Evolutionary conservation across 2,113 vertebrate genomes (phyloP).

Genomic region (Engraulis encrasicolus): DNA sequence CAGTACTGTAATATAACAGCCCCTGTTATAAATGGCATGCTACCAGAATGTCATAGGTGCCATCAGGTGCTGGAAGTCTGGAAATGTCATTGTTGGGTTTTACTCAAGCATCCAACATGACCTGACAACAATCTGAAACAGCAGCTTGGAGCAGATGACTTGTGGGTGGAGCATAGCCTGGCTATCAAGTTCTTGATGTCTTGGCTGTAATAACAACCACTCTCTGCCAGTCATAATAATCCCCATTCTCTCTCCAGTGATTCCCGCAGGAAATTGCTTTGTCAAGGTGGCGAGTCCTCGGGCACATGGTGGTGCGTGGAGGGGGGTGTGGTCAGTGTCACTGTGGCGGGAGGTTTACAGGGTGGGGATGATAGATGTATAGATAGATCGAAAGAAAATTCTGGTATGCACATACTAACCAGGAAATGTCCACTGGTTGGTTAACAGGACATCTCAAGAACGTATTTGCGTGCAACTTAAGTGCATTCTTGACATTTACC

Average conservation of each 20-base stretch:
- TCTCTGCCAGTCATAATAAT: not conserved
- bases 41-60: no score
- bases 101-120: not conserved
- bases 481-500: not conserved
- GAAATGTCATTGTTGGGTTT: not conserved
- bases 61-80: no score
- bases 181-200: not conserved
- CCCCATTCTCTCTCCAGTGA: not conserved
- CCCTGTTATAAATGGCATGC: no score
- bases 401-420: no score
- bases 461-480: not conserved
- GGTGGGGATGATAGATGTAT: no score
- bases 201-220: slow-evolving; percentile 4
- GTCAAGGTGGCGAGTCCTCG: no score
- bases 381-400: no score
- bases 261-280: not conserved
- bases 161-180: not conserved
- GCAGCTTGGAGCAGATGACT: not conserved
- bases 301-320: no score
- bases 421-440: no score
- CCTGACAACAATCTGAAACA: not conserved
- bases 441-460: slow-evolving; percentile 5
- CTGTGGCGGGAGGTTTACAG: no score
- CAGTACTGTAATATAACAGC: not conserved
- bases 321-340: no score